These are phyloP conservation scores for Phaethon lepturus DNA, from an alignment of 2,113 vertebrate genomes.

Conservation along the genomic window DNA sequence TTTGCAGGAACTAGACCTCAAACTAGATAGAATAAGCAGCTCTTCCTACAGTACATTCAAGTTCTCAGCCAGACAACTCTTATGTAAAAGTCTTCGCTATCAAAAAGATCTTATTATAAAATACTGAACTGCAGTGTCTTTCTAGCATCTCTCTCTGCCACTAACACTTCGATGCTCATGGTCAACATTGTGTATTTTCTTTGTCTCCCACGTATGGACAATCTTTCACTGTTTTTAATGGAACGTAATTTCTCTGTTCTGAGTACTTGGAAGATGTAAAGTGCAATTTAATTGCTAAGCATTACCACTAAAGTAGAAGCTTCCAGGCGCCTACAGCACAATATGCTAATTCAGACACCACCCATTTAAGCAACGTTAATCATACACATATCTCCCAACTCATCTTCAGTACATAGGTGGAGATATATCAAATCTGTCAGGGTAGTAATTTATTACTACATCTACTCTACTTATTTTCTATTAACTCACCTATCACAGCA, in stretches of 20 bases:
- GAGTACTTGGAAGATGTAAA: background rate
- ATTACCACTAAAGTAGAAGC: background rate
- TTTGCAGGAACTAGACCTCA: background rate
- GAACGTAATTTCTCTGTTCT: background rate
- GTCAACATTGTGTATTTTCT: background rate
- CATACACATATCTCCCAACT: constrained; percentile 16
- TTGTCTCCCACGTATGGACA: background rate
- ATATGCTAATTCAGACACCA: constrained; percentile 33
- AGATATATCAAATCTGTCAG: background rate
- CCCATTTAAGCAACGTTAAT: constrained; percentile 27
- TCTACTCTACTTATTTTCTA: constrained; percentile 20
- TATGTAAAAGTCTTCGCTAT: background rate
- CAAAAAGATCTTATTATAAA: background rate
- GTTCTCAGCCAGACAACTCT: background rate
- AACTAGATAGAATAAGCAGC: background rate
- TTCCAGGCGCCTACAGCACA: background rate
- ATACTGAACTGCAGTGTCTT: background rate
- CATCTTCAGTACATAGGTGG: constrained; percentile 37
- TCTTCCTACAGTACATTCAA: background rate
- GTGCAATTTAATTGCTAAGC: constrained; percentile 21
- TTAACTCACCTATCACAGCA: constrained; percentile 22
- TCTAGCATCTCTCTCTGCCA: background rate
- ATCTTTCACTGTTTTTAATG: background rate
- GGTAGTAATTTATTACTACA: constrained; percentile 20
- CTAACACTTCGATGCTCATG: accelerated